Percentiles rank a stretch among this genome's conserved stretches.
Conservation (phyloP, 2,797 vertebrate genomes). For the Macropus fuliginosus region DNA sequence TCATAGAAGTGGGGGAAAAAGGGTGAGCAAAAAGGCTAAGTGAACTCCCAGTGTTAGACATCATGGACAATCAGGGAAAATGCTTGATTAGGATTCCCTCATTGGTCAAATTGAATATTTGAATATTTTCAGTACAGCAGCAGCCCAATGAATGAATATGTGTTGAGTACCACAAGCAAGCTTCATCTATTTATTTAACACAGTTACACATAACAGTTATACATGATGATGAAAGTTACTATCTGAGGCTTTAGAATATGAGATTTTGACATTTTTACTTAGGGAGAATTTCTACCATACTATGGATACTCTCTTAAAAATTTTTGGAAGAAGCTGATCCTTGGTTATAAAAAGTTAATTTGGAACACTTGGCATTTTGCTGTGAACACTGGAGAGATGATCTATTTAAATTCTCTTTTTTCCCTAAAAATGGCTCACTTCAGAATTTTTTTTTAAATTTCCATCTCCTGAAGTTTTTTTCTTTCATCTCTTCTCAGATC, state of each 20-base stretch:
- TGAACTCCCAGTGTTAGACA: background rate
- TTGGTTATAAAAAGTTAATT: background rate
- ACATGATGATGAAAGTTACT: background rate
- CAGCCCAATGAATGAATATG: background rate
- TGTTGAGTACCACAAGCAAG: background rate
- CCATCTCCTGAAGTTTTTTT: background rate
- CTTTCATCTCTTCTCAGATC: slow-evolving; percentile 17
- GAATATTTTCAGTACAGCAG: background rate
- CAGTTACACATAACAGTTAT: background rate
- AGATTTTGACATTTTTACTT: background rate
- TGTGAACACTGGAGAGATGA: background rate
- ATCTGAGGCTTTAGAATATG: background rate
- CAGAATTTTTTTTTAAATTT: background rate
- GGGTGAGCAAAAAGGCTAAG: background rate
- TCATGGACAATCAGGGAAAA: background rate
- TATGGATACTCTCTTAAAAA: background rate
- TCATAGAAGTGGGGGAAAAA: background rate
- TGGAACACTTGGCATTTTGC: background rate
- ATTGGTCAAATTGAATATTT: background rate
- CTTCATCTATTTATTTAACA: background rate
- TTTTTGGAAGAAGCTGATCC: background rate
- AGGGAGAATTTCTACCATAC: background rate
- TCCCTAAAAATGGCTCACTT: background rate
- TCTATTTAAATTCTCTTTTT: background rate
- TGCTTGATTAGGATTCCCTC: background rate